These are phyloP conservation scores for Enteromius radiatus DNA, from an alignment of 2,797 vertebrate species.

Conservation along the genomic window DNA sequence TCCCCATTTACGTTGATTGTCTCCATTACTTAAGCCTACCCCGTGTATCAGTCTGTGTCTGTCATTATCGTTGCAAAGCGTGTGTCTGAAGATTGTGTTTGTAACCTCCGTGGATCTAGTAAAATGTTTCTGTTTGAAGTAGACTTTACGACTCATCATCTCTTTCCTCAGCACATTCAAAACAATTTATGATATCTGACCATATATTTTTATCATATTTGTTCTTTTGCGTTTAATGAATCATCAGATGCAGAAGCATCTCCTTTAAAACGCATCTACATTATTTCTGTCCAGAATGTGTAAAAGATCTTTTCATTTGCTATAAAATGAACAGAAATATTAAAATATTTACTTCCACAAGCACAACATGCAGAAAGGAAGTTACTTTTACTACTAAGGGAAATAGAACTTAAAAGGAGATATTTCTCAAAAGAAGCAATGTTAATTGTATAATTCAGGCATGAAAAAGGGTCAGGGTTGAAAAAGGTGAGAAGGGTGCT, in stretches of 20 bases:
- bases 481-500: too few species aligned
- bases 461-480: too few species aligned
- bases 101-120: too few species aligned
- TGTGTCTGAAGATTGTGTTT: too few species aligned
- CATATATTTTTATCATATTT: neutral
- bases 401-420: neutral
- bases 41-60: too few species aligned
- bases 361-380: neutral
- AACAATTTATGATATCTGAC: conserved; percentile 13
- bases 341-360: neutral
- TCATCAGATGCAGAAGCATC: conserved; percentile 12
- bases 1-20: too few species aligned
- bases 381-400: neutral
- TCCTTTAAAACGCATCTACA: neutral
- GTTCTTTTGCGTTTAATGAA: conserved; percentile 6
- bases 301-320: neutral
- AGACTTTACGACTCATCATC: too few species aligned
- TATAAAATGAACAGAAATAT: neutral
- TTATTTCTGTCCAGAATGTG: neutral
- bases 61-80: too few species aligned
- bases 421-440: neutral
- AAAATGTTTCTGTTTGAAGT: too few species aligned
- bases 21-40: too few species aligned
- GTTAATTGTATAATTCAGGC: neutral
- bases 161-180: too few species aligned